A percentile compares a stretch with the other conserved stretches of the same genome.
Evolutionary conservation across 2,113 vertebrate genomes (phyloP).

Genomic region (Eurypyga helias): DNA sequence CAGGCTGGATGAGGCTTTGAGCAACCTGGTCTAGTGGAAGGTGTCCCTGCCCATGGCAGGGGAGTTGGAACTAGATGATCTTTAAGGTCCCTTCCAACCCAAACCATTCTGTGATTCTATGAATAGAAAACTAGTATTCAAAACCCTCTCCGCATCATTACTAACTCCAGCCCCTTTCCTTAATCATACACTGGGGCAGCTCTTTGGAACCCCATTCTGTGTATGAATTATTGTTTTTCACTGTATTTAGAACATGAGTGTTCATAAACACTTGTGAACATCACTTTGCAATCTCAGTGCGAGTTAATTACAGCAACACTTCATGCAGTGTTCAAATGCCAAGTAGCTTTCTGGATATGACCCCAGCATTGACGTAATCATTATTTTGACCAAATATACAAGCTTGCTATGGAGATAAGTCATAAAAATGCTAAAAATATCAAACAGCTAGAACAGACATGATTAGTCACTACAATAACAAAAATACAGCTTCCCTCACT

Average conservation of each 20-base stretch:
- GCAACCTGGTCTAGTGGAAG: too few species aligned
- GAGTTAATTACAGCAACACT: neutral
- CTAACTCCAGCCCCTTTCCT: neutral
- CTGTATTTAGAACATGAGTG: neutral
- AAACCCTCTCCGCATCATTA: neutral
- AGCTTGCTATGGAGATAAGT: neutral
- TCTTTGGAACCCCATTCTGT: neutral
- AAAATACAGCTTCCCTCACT: neutral
- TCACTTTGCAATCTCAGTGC: neutral
- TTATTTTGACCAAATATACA: neutral
- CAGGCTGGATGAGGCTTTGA: too few species aligned
- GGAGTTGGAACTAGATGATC: too few species aligned
- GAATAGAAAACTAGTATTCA: neutral
- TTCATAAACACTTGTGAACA: neutral
- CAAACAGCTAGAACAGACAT: neutral
- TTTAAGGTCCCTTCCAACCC: too few species aligned
- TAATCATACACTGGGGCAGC: neutral
- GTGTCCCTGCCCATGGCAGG: too few species aligned
- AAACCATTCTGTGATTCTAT: too few species aligned
- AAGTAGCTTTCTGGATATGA: neutral
- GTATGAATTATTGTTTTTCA: neutral
- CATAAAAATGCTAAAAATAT: neutral
- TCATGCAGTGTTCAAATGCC: neutral
- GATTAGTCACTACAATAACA: neutral
- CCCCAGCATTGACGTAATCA: neutral